Percentiles rank a stretch among this genome's conserved stretches.
These are phyloP conservation scores for Drosophila mojavensis DNA, from an alignment of 1,140 invertebrate species.

Conservation along the genomic window DNA sequence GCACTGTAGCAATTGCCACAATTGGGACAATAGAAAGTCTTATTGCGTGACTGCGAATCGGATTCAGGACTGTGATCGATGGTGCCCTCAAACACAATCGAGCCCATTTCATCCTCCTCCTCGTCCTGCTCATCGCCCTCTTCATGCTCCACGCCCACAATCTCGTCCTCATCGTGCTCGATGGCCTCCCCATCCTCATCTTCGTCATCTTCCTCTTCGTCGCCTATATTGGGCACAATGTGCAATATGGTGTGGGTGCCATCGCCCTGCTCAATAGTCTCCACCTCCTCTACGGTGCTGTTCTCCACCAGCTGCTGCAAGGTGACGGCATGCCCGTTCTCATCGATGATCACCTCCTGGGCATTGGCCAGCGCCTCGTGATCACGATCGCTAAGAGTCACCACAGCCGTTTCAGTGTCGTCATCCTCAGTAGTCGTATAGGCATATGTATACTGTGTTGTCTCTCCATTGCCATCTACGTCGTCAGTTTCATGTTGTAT, in stretches of 20 bases:
- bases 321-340: conserved; percentile 76
- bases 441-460: conserved; percentile 72
- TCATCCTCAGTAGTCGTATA: conserved; percentile 70
- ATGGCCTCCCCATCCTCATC: conserved; percentile 27
- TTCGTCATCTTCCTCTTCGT: conserved; percentile 39
- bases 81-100: conserved; percentile 64
- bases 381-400: conserved; percentile 60
- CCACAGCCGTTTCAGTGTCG: conserved; percentile 67
- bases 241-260: conserved; percentile 79
- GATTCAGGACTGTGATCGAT: conserved; percentile 58
- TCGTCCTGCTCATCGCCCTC: conserved; percentile 40
- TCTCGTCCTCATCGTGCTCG: conserved; percentile 48
- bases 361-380: conserved; percentile 63
- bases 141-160: conserved; percentile 55
- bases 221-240: conserved; percentile 63
- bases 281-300: conserved; percentile 76
- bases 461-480: conserved; percentile 34
- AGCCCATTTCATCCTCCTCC: conserved; percentile 58
- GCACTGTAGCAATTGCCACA: conserved; percentile 82
- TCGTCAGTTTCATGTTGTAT: conserved; percentile 56
- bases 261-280: conserved; percentile 76
- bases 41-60: conserved; percentile 60
- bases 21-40: conserved; percentile 81
- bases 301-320: conserved; percentile 77
- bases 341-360: conserved; percentile 79